Evolutionary conservation across 2,113 vertebrate species (phyloP).

Genomic region (Orcinus orca): DNA sequence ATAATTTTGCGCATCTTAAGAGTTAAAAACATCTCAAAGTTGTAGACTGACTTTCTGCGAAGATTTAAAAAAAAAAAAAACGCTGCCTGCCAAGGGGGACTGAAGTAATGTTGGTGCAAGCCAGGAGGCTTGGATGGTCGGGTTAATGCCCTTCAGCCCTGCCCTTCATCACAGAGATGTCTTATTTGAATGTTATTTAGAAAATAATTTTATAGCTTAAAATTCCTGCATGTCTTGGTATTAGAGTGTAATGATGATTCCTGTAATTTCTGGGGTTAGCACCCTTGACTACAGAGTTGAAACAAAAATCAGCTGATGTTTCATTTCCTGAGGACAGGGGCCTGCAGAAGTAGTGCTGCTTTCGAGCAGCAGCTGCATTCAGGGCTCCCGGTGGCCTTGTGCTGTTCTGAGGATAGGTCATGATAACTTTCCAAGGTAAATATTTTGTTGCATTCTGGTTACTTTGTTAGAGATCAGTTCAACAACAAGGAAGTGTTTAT

Average conservation of each 20-base stretch:
- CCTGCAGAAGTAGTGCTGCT: too few species aligned
- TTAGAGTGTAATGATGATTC: not conserved
- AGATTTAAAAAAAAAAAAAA: not conserved
- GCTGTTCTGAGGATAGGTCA: not conserved
- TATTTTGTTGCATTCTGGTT: not conserved
- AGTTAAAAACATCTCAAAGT: not conserved
- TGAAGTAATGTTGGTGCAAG: not conserved
- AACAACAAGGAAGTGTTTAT: not conserved
- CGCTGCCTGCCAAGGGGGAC: not conserved
- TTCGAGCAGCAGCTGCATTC: not conserved
- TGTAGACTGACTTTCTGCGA: not conserved
- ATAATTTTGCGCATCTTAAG: not conserved
- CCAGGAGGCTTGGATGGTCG: not conserved
- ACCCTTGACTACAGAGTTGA: not conserved
- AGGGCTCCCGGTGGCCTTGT: not conserved
- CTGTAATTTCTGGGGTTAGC: not conserved
- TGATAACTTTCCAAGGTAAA: not conserved
- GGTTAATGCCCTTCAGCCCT: not conserved
- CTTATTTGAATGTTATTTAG: not conserved
- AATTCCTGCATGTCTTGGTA: not conserved
- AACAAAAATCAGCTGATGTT: not conserved
- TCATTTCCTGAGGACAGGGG: not conserved
- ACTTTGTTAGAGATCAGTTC: not conserved
- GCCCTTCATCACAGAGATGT: not conserved
- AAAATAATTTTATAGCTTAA: not conserved